Evolutionary conservation across 2,888 invertebrate species (phyloP).

Genomic region (Philaethria dido): DNA sequence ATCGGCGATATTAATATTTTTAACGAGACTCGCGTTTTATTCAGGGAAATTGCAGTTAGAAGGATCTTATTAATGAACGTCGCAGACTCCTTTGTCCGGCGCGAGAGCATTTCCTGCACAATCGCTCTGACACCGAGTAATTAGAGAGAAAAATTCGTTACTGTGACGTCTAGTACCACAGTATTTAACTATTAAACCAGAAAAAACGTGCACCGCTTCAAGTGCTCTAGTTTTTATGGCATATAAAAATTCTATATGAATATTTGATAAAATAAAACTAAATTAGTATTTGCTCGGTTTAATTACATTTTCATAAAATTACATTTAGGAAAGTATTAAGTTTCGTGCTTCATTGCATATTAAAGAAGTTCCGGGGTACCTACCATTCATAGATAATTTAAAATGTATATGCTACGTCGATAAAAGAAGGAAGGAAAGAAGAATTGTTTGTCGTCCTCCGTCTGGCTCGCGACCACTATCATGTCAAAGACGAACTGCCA

Average conservation of each 20-base stretch:
- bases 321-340: slow-evolving; percentile 3
- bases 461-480: no score
- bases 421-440: neutral
- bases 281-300: slow-evolving; percentile 6
- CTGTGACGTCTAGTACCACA: slow-evolving; percentile 61
- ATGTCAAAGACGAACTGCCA: no score
- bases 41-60: slow-evolving; percentile 81
- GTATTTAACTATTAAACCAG: slow-evolving; percentile 65
- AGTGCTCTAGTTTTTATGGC: slow-evolving; percentile 41
- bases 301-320: slow-evolving; percentile 8
- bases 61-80: slow-evolving; percentile 84
- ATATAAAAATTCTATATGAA: slow-evolving; percentile 31
- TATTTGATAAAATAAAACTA: slow-evolving; percentile 8
- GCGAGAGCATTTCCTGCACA: slow-evolving; percentile 77
- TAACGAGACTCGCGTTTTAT: slow-evolving; percentile 72
- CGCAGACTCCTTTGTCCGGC: slow-evolving; percentile 74
- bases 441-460: no score
- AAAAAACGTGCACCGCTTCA: slow-evolving; percentile 51
- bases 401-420: neutral
- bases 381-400: neutral
- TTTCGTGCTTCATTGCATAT: slow-evolving; percentile 5
- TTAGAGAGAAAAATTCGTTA: slow-evolving; percentile 82
- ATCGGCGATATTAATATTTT: slow-evolving; percentile 80
- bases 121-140: slow-evolving; percentile 82
- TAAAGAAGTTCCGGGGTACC: neutral